A percentile compares a stretch with the other conserved stretches of the same genome.
Evolutionary conservation across 2,113 vertebrate genomes (phyloP).

Genomic region (Callipepla californica): DNA sequence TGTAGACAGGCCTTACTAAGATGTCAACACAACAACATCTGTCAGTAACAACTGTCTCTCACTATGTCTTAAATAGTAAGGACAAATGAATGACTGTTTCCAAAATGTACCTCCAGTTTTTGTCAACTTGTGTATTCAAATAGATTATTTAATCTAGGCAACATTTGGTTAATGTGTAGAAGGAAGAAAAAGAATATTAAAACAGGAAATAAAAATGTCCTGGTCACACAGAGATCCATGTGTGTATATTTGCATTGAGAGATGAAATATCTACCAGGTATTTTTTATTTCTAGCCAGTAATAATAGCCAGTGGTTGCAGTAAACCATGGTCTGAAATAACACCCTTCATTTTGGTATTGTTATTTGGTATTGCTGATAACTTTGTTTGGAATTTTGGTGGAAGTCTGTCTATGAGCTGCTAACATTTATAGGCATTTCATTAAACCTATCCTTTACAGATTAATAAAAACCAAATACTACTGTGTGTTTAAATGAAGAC

Average conservation of each 20-base stretch:
- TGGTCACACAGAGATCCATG: neutral
- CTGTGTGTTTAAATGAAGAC: neutral
- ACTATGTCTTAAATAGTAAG: neutral
- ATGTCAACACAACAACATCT: neutral
- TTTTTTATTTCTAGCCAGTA: neutral
- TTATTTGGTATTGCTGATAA: neutral
- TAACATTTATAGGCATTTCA: neutral
- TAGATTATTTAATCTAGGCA: neutral
- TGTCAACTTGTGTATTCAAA: neutral
- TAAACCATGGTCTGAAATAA: neutral
- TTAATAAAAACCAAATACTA: neutral
- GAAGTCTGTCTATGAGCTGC: fast-evolving
- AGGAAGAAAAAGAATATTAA: neutral
- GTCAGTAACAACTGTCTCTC: neutral
- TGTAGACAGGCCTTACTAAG: neutral
- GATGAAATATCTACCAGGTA: neutral
- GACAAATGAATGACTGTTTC: neutral
- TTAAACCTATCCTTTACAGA: neutral
- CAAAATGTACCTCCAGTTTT: neutral
- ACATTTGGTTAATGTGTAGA: fast-evolving
- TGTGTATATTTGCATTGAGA: neutral
- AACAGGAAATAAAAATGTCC: neutral
- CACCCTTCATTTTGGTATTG: neutral
- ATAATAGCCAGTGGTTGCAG: neutral
- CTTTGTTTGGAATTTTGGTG: neutral